Evolutionary conservation across 1,140 invertebrate genomes (phyloP).

Genomic region (Octopus bimaculoides): DNA sequence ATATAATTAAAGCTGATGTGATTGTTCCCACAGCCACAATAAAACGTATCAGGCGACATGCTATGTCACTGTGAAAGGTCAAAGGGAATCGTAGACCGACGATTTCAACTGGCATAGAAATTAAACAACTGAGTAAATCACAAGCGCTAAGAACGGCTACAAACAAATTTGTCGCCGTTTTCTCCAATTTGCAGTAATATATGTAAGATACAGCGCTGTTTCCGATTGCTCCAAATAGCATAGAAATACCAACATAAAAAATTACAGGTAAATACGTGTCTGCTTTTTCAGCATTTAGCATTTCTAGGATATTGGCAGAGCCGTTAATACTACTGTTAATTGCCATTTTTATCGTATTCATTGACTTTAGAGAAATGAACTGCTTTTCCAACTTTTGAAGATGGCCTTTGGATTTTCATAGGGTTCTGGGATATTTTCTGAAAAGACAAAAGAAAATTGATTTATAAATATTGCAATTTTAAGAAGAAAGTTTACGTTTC

Average conservation of each 20-base stretch:
- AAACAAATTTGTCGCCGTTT: constrained; percentile 6
- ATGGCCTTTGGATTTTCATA: too few species aligned
- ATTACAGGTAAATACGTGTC: constrained; percentile 2
- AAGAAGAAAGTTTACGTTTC: too few species aligned
- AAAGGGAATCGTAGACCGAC: constrained; percentile 4
- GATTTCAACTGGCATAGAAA: constrained; percentile 9
- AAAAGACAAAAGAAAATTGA: too few species aligned
- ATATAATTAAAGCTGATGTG: constrained; percentile 7
- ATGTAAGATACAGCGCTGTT: constrained; percentile 13
- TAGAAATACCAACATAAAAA: neutral
- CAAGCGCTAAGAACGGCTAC: constrained; percentile 7
- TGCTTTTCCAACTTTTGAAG: too few species aligned
- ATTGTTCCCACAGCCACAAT: constrained; percentile 7
- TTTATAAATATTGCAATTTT: too few species aligned
- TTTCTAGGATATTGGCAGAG: neutral
- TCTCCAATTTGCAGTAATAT: constrained; percentile 9
- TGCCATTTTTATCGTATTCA: neutral
- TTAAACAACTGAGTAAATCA: constrained; percentile 11
- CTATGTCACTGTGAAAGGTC: constrained; percentile 10
- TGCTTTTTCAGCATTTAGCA: neutral
- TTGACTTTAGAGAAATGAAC: too few species aligned
- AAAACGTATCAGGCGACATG: constrained; percentile 7
- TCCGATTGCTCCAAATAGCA: neutral
- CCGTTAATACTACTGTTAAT: neutral
- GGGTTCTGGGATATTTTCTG: too few species aligned